These are phyloP conservation scores for Propithecus coquereli DNA, from an alignment of 2,113 vertebrate genomes.

Conservation along the genomic window DNA sequence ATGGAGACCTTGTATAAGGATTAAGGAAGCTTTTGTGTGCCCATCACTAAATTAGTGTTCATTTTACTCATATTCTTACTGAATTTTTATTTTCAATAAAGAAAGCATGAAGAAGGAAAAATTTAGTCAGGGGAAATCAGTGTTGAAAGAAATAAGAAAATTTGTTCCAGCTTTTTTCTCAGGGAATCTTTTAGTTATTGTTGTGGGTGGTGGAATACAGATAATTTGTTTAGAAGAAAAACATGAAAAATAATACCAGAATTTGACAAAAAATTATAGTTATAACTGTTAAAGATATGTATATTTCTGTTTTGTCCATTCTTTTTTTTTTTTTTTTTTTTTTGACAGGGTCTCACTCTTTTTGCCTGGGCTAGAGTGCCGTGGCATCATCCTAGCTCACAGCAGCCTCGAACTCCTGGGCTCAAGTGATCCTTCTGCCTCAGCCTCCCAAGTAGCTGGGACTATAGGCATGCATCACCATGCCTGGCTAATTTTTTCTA, in stretches of 20 bases:
- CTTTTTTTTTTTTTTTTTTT: no score
- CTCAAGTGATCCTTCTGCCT: no score
- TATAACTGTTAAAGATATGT: neutral
- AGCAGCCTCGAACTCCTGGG: no score
- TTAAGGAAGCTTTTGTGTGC: no score
- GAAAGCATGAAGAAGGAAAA: neutral
- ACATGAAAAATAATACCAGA: neutral
- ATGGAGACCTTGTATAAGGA: no score
- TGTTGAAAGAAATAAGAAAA: neutral
- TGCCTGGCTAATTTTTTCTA: no score
- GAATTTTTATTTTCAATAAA: neutral
- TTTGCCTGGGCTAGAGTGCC: no score
- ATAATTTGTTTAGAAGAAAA: neutral
- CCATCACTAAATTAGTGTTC: no score
- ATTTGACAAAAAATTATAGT: neutral
- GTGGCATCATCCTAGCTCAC: no score
- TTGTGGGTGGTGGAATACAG: neutral
- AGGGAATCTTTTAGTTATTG: neutral
- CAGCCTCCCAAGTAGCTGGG: no score
- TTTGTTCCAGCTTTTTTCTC: neutral
- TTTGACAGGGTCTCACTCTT: no score
- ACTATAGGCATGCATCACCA: no score
- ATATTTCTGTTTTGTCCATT: neutral
- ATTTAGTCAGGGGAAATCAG: neutral
- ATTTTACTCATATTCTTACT: neutral